A percentile compares a stretch with the other conserved stretches of the same genome.
Conservation (phyloP, 1,140 invertebrate species). For the Drosophila leontia region DNA sequence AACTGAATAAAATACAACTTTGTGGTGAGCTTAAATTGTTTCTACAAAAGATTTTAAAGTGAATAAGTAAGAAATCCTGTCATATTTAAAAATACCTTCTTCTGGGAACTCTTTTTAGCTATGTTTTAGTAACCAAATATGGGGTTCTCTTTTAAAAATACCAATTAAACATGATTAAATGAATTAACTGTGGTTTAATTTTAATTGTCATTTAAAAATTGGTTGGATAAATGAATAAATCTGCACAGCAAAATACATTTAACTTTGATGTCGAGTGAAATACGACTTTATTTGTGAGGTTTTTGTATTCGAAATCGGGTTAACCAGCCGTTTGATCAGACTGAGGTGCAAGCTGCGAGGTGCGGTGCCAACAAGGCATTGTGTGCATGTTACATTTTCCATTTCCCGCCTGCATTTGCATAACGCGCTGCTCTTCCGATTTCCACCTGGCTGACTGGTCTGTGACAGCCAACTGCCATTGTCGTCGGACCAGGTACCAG, state of each 20-base stretch:
- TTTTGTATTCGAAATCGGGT: constrained; percentile 23
- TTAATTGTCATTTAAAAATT: neutral
- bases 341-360: constrained; percentile 11
- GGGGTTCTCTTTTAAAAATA: too few relatives aligned
- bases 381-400: constrained; percentile 61
- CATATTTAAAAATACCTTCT: too few relatives aligned
- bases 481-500: constrained; percentile 25
- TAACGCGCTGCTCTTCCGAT: constrained; percentile 69
- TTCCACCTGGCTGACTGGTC: constrained; percentile 72
- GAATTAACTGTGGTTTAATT: neutral
- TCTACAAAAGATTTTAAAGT: too few relatives aligned
- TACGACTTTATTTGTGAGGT: neutral
- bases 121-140: too few relatives aligned
- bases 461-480: constrained; percentile 62
- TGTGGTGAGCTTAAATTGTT: too few relatives aligned
- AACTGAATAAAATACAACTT: neutral
- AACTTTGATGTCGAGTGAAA: neutral
- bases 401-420: constrained; percentile 67
- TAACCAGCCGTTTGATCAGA: constrained; percentile 41
- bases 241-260: neutral
- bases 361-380: constrained; percentile 63
- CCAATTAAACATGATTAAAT: too few relatives aligned
- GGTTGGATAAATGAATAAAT: neutral
- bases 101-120: too few relatives aligned
- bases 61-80: too few relatives aligned